A percentile compares a stretch with the other conserved stretches of the same genome.
Evolutionary conservation across 2,797 vertebrate species (phyloP).

Genomic region (Oreonectes daqikongensis): DNA sequence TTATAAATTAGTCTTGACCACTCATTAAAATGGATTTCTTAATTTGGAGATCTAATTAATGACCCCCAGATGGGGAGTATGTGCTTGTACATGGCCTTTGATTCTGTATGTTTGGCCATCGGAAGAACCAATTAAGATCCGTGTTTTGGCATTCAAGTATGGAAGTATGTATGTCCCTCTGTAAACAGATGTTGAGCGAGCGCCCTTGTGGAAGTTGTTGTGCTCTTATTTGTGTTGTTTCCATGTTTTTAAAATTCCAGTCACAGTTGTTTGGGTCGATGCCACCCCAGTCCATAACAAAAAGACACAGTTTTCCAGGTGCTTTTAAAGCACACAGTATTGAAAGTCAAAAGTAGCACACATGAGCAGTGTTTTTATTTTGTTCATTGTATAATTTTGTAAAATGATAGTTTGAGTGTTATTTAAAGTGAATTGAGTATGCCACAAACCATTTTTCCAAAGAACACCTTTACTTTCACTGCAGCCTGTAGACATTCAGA

Average conservation of each 20-base stretch:
- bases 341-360: background rate
- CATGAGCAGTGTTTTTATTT: background rate
- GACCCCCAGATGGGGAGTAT: background rate
- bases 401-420: background rate
- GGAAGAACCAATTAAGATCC: background rate
- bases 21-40: constrained; percentile 27
- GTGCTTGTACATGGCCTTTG: constrained; percentile 2
- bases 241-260: background rate
- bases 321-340: background rate
- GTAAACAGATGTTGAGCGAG: background rate
- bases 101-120: background rate
- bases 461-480: constrained; percentile 4
- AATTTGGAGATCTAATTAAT: constrained; percentile 29
- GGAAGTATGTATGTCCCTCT: background rate
- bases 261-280: constrained; percentile 6
- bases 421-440: background rate
- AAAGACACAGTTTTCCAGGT: background rate
- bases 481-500: background rate
- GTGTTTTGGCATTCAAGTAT: background rate
- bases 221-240: background rate
- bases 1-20: constrained; percentile 5
- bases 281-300: constrained; percentile 1
- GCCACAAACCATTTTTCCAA: constrained; percentile 22
- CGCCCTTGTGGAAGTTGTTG: constrained; percentile 9
- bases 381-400: too few species aligned